phyloP scores from a whole-genome alignment of 2,888 invertebrate genomes.

The Rhaphigaster nebulosa region DNA sequence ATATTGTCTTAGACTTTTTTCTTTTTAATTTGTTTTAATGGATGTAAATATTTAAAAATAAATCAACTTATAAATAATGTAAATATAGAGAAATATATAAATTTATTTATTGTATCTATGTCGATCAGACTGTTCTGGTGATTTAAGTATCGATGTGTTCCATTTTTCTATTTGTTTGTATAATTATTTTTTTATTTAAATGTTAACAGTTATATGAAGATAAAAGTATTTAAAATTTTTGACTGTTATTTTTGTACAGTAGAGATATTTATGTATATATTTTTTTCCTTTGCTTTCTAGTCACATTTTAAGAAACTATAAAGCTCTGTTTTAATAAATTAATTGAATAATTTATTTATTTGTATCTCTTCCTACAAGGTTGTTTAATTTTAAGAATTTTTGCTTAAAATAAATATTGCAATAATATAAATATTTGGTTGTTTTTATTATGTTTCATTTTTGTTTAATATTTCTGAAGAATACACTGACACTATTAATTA shows the following conservation, averaged over 20 bases:
- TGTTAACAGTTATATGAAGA: neutral
- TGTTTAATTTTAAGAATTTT: neutral
- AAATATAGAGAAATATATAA: constrained; percentile 16
- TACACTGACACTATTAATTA: no score
- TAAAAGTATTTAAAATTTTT: neutral
- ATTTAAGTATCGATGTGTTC: constrained; percentile 14
- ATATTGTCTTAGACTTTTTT: neutral
- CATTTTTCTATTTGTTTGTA: constrained; percentile 22
- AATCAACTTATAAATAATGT: neutral
- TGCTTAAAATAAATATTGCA: neutral
- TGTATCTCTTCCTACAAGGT: neutral
- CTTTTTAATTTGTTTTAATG: neutral
- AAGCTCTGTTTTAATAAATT: constrained; percentile 25
- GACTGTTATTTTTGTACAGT: constrained; percentile 40
- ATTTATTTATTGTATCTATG: constrained; percentile 6
- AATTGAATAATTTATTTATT: neutral
- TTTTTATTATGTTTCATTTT: neutral
- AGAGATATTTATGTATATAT: constrained; percentile 26
- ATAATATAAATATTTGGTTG: neutral
- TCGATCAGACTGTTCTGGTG: constrained; percentile 17
- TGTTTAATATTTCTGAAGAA: no score
- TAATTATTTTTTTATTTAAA: constrained; percentile 42
- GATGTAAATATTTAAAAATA: constrained; percentile 11
- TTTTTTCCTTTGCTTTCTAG: constrained; percentile 40
- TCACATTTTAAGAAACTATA: neutral